phyloP scores from a whole-genome alignment of 2,888 invertebrate species.

The Patella depressa region DNA sequence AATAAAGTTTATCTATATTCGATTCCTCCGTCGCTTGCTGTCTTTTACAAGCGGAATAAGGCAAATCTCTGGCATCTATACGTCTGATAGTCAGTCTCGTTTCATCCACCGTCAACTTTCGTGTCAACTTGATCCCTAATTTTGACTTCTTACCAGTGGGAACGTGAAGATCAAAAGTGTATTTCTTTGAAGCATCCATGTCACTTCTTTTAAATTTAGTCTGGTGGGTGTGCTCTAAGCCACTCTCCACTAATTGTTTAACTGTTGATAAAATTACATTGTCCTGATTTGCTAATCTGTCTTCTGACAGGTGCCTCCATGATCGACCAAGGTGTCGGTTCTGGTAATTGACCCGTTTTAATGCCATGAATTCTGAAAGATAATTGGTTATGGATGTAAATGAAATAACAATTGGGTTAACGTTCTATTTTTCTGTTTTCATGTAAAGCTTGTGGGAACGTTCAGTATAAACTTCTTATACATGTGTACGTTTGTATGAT shows the following conservation, averaged over 20 bases:
- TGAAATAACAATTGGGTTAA: no score
- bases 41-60: background rate
- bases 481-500: no score
- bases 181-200: background rate
- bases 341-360: no score
- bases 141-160: background rate
- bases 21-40: background rate
- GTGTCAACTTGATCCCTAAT: conserved; percentile 4
- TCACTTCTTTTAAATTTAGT: background rate
- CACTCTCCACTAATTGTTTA: background rate
- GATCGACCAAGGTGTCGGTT: background rate
- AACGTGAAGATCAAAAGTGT: background rate
- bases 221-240: background rate
- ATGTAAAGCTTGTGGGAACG: no score
- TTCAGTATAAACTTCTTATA: no score
- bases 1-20: background rate
- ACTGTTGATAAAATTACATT: background rate
- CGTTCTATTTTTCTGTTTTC: no score
- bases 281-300: background rate
- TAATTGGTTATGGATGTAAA: no score
- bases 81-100: background rate
- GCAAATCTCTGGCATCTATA: background rate
- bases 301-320: background rate
- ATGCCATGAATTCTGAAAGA: no score
- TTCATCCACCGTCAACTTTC: background rate